Evolutionary conservation across 2,888 invertebrate species (phyloP).

Genomic region (Nebria salina): DNA sequence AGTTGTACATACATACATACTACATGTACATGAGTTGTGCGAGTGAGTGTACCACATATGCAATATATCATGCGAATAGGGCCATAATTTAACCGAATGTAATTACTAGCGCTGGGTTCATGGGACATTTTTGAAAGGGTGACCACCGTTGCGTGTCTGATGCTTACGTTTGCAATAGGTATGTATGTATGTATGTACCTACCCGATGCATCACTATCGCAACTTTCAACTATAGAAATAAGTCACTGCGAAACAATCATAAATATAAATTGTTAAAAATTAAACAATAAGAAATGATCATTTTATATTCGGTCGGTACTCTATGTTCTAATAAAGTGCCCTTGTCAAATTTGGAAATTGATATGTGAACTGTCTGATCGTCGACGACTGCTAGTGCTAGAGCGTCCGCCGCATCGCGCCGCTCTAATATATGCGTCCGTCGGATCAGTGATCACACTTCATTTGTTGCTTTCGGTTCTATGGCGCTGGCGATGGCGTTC

Average conservation of each 20-base stretch:
- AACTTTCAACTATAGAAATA: neutral
- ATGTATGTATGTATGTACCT: no score
- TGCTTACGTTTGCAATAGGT: slow-evolving; percentile 6
- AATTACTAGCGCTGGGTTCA: slow-evolving; percentile 25
- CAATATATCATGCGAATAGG: slow-evolving; percentile 45
- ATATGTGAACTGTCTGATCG: neutral
- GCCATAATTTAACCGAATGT: slow-evolving; percentile 42
- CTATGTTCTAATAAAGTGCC: neutral
- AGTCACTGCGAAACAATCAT: no score
- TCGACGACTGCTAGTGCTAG: neutral
- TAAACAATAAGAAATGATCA: no score
- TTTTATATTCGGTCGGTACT: neutral
- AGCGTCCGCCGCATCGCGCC: neutral
- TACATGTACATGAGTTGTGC: neutral
- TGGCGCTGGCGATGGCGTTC: slow-evolving; percentile 50
- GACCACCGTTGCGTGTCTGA: slow-evolving; percentile 36
- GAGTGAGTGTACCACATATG: slow-evolving; percentile 28
- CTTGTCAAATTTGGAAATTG: slow-evolving; percentile 4
- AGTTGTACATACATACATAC: neutral
- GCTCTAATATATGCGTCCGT: slow-evolving; percentile 42
- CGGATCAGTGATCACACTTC: slow-evolving; percentile 57
- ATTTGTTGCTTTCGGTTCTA: slow-evolving; percentile 57
- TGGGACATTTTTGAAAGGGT: slow-evolving; percentile 40
- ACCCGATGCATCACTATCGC: no score
- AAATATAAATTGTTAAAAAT: no score